A percentile compares a stretch with the other conserved stretches of the same genome.
phyloP scores from a whole-genome alignment of 2,888 invertebrate genomes.

The Scaptomyza caliginosa region DNA sequence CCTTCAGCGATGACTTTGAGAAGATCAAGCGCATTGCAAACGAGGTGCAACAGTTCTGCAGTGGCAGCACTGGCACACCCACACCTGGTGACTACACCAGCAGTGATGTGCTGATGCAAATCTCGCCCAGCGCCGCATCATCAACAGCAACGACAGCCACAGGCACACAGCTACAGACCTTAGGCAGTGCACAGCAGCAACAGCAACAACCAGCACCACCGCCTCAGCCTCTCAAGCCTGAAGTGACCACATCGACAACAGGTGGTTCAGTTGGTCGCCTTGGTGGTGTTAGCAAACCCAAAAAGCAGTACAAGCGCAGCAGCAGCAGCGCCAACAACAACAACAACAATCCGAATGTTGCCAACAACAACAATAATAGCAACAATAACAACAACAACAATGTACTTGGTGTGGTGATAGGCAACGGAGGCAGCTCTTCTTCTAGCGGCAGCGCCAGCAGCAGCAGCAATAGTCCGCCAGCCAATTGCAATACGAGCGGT shows the following conservation, averaged over 20 bases:
- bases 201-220: slow-evolving; percentile 38
- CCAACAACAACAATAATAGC: slow-evolving; percentile 79
- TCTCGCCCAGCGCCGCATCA: slow-evolving; percentile 81
- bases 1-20: slow-evolving; percentile 91
- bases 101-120: slow-evolving; percentile 83
- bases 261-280: slow-evolving; percentile 27
- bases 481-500: slow-evolving; percentile 69
- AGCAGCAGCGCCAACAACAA: slow-evolving; percentile 82
- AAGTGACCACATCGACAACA: slow-evolving; percentile 86
- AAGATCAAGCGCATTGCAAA: slow-evolving; percentile 93
- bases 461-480: slow-evolving; percentile 80
- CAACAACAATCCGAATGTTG: slow-evolving; percentile 83
- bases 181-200: slow-evolving; percentile 57
- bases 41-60: slow-evolving; percentile 90
- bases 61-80: slow-evolving; percentile 73
- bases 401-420: slow-evolving; percentile 65
- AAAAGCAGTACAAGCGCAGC: slow-evolving; percentile 90
- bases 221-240: slow-evolving; percentile 80
- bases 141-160: slow-evolving; percentile 27
- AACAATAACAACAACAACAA: slow-evolving; percentile 62
- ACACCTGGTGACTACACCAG: slow-evolving; percentile 81
- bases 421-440: slow-evolving; percentile 68
- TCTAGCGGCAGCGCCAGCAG: slow-evolving; percentile 72
- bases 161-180: slow-evolving; percentile 54
- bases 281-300: slow-evolving; percentile 85